Percentiles rank a stretch among this genome's conserved stretches.
These are phyloP conservation scores for Merodon equestris DNA, from an alignment of 2,888 invertebrate species.

Conservation along the genomic window DNA sequence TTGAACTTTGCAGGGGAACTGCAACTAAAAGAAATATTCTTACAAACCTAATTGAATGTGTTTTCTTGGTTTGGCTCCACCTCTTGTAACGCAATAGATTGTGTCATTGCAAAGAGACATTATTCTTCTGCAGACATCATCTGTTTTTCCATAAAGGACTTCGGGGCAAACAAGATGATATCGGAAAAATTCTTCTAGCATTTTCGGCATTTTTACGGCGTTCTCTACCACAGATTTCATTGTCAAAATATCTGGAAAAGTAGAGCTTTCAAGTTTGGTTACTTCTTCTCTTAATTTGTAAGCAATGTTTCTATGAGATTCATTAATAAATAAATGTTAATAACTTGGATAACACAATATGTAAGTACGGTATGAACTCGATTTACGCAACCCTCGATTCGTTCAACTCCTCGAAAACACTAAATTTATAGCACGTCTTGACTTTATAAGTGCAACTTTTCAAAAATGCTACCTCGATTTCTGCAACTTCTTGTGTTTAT, in stretches of 20 bases:
- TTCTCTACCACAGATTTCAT: conserved; percentile 23
- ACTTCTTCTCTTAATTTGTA: conserved; percentile 22
- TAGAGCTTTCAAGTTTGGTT: conserved; percentile 7
- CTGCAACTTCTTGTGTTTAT: no score
- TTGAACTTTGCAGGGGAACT: conserved; percentile 7
- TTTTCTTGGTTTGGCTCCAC: conserved; percentile 4
- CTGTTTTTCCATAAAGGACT: conserved; percentile 8
- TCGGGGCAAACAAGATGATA: conserved; percentile 8
- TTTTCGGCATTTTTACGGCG: conserved; percentile 2
- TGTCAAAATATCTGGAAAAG: conserved; percentile 18
- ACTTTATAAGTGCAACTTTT: no score
- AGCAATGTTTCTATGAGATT: conserved; percentile 7
- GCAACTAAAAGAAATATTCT: conserved; percentile 1
- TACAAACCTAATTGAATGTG: conserved; percentile 8
- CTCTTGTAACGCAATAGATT: conserved; percentile 4
- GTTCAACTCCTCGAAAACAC: no score
- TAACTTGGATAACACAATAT: no score
- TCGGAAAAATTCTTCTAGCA: conserved; percentile 16
- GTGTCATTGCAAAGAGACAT: conserved; percentile 18
- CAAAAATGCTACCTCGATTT: no score
- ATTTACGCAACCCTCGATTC: no score
- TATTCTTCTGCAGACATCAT: conserved; percentile 4
- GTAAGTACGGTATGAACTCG: no score
- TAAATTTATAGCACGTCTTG: no score
- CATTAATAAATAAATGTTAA: neutral